phyloP scores from a whole-genome alignment of 2,113 vertebrate species.

The Balaenoptera acutorostrata region DNA sequence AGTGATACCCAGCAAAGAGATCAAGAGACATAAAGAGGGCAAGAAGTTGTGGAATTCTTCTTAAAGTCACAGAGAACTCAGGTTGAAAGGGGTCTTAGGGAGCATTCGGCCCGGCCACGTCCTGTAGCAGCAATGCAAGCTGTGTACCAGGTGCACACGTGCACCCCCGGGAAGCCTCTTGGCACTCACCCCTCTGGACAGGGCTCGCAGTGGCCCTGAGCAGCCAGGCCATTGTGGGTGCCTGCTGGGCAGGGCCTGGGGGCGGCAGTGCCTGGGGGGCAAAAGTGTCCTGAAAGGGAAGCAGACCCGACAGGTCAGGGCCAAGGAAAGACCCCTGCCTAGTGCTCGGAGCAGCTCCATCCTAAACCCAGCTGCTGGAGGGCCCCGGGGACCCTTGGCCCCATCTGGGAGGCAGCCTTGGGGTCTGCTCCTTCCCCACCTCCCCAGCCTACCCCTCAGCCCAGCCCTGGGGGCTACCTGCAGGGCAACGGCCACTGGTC shows the following conservation, averaged over 20 bases:
- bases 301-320: background rate
- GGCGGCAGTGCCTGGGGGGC: slow-evolving; percentile 82
- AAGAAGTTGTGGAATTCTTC: background rate
- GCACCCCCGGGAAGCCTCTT: background rate
- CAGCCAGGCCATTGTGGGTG: slow-evolving; percentile 81
- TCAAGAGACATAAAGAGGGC: background rate
- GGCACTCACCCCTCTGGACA: slow-evolving; percentile 89
- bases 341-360: background rate
- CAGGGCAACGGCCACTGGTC: slow-evolving; percentile 84
- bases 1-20: background rate
- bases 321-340: background rate
- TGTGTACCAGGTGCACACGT: background rate
- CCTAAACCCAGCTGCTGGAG: background rate
- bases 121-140: background rate
- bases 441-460: background rate
- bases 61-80: background rate
- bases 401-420: background rate
- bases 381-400: background rate
- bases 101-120: background rate
- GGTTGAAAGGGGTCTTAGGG: fast-evolving
- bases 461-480: slow-evolving; percentile 76
- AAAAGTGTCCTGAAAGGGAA: slow-evolving; percentile 87
- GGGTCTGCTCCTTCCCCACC: background rate
- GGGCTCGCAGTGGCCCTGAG: slow-evolving; percentile 81
- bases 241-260: slow-evolving; percentile 87